Conservation (phyloP, 1,140 invertebrate genomes). For the Fragariocoptes setiger region DNA sequence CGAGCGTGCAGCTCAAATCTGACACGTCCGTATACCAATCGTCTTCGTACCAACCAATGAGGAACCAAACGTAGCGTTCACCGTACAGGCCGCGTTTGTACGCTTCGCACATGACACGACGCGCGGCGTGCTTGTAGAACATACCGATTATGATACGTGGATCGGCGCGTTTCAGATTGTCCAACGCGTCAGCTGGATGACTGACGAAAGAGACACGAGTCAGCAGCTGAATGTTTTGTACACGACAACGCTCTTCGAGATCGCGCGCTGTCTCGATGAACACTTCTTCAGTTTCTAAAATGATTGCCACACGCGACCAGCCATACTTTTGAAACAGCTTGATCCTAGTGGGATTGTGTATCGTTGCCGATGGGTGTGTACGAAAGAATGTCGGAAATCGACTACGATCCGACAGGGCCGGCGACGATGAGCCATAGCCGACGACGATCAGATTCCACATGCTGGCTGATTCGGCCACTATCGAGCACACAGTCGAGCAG, state of each 20-base stretch:
- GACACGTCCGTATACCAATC: slow-evolving; percentile 54
- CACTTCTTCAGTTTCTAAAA: slow-evolving; percentile 94
- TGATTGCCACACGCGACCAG: slow-evolving; percentile 80
- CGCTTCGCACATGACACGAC: slow-evolving; percentile 69
- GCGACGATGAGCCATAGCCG: slow-evolving; percentile 84
- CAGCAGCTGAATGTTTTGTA: slow-evolving; percentile 66
- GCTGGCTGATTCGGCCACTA: slow-evolving; percentile 89
- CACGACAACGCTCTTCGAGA: slow-evolving; percentile 68
- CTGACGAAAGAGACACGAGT: slow-evolving; percentile 84
- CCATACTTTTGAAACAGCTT: slow-evolving; percentile 84
- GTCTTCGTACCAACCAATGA: slow-evolving; percentile 98
- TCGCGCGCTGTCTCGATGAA: slow-evolving; percentile 96
- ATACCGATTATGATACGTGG: slow-evolving; percentile 86
- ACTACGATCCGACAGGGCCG: slow-evolving; percentile 79
- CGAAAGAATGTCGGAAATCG: slow-evolving; percentile 91
- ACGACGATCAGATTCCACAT: slow-evolving; percentile 99
- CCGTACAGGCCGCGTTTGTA: slow-evolving; percentile 81
- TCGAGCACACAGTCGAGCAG: slow-evolving; percentile 95
- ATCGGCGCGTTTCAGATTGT: slow-evolving; percentile 57
- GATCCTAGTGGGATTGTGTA: slow-evolving; percentile 91
- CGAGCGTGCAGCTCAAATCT: slow-evolving; percentile 39
- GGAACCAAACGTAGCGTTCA: slow-evolving; percentile 92
- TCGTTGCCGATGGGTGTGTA: slow-evolving; percentile 92
- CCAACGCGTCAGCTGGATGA: slow-evolving; percentile 76
- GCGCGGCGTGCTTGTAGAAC: slow-evolving; percentile 84